phyloP scores from a whole-genome alignment of 2,888 invertebrate genomes.

The Rhopalosiphum nymphaeae region DNA sequence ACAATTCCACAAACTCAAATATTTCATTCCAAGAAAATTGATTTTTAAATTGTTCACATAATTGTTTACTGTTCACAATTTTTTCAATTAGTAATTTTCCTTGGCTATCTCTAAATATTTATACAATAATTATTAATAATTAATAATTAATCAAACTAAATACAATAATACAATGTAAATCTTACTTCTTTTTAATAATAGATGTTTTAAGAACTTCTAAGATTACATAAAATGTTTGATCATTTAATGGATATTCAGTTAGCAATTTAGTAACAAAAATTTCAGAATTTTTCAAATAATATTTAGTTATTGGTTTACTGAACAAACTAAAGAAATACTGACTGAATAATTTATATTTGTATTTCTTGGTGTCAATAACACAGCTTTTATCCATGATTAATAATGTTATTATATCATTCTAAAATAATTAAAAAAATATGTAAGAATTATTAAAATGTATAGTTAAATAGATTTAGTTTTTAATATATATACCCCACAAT shows the following conservation, averaged over 20 bases:
- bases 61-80: neutral
- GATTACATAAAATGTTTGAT: constrained; percentile 6
- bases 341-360: neutral
- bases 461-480: neutral
- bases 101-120: neutral
- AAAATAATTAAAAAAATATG: neutral
- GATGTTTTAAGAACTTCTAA: constrained; percentile 22
- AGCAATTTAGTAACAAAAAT: constrained; percentile 10
- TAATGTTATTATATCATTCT: constrained; percentile 18
- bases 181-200: neutral
- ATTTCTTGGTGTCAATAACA: neutral
- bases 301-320: constrained; percentile 33
- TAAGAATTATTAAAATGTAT: neutral
- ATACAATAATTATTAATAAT: neutral
- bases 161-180: neutral
- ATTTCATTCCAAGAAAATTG: constrained; percentile 23
- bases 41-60: neutral
- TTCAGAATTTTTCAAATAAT: constrained; percentile 34
- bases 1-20: constrained; percentile 24
- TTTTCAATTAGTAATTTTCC: constrained; percentile 35
- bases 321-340: constrained; percentile 39
- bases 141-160: neutral
- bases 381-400: constrained; percentile 11
- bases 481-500: neutral
- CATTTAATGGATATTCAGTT: constrained; percentile 29